phyloP scores from a whole-genome alignment of 2,888 invertebrate species.

The Coenonympha glycerion region DNA sequence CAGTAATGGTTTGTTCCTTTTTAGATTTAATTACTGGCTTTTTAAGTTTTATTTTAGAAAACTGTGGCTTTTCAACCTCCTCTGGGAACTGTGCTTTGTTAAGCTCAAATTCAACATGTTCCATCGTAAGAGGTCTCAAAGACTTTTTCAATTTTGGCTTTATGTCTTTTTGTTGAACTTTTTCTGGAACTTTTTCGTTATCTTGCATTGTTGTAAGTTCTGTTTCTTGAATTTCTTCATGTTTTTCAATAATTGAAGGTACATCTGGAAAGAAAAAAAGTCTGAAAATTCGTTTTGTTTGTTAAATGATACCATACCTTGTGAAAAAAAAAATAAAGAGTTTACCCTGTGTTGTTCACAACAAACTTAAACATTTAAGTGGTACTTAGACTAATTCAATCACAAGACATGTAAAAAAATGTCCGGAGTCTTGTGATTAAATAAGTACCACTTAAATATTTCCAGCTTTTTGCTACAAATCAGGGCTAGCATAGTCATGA shows the following conservation, averaged over 20 bases:
- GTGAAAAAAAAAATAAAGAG: neutral
- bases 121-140: slow-evolving; percentile 74
- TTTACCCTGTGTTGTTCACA: too few species aligned
- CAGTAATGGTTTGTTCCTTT: slow-evolving; percentile 49
- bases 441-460: too few species aligned
- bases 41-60: slow-evolving; percentile 81
- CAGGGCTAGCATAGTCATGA: too few species aligned
- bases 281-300: neutral
- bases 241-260: neutral
- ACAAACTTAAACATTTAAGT: too few species aligned
- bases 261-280: neutral
- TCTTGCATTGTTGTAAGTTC: neutral
- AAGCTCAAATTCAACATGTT: slow-evolving; percentile 75
- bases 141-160: slow-evolving; percentile 33
- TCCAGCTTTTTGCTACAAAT: too few species aligned
- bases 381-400: too few species aligned
- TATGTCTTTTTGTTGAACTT: neutral
- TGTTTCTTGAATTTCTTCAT: slow-evolving; percentile 29
- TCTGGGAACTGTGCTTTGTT: slow-evolving; percentile 78
- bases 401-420: too few species aligned
- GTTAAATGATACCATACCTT: neutral
- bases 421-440: too few species aligned
- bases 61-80: slow-evolving; percentile 75
- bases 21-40: slow-evolving; percentile 73
- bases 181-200: slow-evolving; percentile 33